Evolutionary conservation across 1,140 invertebrate species (phyloP), one percentile per base, ranked within the genome.

Genomic region (Orchesella cincta): DNA sequence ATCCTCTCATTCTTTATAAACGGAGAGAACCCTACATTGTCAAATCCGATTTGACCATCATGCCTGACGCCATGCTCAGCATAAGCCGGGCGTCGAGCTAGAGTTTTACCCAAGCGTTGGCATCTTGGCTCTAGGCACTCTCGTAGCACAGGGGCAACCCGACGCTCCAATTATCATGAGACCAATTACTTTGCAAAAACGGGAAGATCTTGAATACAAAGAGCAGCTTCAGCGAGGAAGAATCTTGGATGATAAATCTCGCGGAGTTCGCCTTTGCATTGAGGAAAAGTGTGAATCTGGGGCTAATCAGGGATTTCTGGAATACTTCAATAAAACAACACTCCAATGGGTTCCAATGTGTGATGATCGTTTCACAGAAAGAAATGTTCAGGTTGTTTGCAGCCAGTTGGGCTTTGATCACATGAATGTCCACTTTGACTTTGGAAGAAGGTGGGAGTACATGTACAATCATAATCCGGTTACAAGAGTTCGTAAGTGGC

Each of bases 21-120:
- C 88, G 92, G 78, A 79, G 87, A 0, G 85, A 88, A 20, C 94
- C 96, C 0, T 99, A 98, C 83, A 84, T 93, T 12, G 88, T 99
- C n/a, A 88, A 89, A 80, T 90, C 92, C 0, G 98, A 99, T 85
- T 89, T 99, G 1, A 99, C 98, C 0, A 90, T 99, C 0, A 98
- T 99, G 97, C 97, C 97, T 0, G 92, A 85, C 18, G 87, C 90
- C 0, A 95, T 92, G 1, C 85, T 99, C 1, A 92, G 90, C 0
- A 95, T 99, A 76, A 90, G 91, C 76, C 96, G 1, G 97, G 96
- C 5, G 96, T 98, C 0, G 89, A 92, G 1, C 87, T 99, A 83
- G 95, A 98, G 86, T 98, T 99, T 85, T 92, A 92, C 67, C 96
- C 97, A 1, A 98, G 97, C 87, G 94, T 99, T 80, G 97, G 98